Evolutionary conservation across 2,113 vertebrate genomes (phyloP).

Genomic region (Brienomyrus longianalis): DNA sequence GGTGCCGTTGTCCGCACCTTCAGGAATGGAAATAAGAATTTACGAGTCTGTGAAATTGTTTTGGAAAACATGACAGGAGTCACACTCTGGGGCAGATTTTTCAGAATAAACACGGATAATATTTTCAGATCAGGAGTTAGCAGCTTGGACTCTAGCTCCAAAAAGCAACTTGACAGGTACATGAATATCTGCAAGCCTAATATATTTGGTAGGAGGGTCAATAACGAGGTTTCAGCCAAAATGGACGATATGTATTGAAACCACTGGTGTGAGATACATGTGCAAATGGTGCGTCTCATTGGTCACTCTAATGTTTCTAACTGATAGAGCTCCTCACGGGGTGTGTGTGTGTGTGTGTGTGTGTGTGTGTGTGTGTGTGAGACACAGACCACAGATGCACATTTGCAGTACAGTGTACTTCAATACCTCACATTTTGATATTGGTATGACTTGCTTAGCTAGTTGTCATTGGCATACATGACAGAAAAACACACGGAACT

Average conservation of each 20-base stretch:
- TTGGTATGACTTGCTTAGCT: not conserved
- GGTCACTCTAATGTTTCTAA: no score
- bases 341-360: no score
- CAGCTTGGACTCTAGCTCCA: not conserved
- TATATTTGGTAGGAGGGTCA: not conserved
- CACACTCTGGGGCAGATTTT: not conserved
- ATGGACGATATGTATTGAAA: not conserved
- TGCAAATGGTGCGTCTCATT: no score
- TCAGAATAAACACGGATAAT: not conserved
- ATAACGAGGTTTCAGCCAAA: not conserved
- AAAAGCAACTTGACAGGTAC: not conserved
- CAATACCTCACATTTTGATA: not conserved
- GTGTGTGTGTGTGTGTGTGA: no score
- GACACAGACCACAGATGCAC: no score
- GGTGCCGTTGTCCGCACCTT: slow-evolving; percentile 96
- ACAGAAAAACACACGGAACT: not conserved
- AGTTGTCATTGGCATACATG: not conserved
- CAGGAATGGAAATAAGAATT: not conserved
- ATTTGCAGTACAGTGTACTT: no score
- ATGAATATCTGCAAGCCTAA: not conserved
- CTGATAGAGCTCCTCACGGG: no score
- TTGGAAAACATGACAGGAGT: not conserved
- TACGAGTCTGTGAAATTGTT: not conserved
- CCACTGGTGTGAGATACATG: no score
- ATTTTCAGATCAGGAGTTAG: not conserved